Evolutionary conservation across 2,113 vertebrate genomes (phyloP).

Genomic region (Dicerorhinus sumatrensis): DNA sequence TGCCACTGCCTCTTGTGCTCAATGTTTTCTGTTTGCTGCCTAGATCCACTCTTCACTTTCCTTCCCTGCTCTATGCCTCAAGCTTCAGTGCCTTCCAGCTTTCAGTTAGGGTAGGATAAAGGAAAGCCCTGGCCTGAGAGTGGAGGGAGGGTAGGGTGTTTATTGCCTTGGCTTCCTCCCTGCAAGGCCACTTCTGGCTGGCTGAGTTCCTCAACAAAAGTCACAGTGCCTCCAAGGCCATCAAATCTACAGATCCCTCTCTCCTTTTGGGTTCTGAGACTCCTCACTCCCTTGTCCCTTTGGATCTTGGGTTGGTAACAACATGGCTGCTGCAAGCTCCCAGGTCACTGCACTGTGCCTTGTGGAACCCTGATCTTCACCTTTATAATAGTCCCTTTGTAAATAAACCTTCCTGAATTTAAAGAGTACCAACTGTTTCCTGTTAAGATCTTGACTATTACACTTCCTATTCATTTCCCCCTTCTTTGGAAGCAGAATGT

Average conservation of each 20-base stretch:
- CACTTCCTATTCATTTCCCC: not conserved
- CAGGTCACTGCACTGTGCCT: not conserved
- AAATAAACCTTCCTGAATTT: not conserved
- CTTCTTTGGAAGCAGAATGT: slow-evolving; percentile 33
- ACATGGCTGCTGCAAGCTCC: not conserved
- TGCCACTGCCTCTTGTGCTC: not conserved
- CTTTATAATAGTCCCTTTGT: not conserved
- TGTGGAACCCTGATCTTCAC: not conserved
- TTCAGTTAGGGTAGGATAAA: not conserved
- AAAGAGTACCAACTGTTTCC: not conserved
- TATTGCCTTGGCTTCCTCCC: not conserved
- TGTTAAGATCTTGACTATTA: not conserved
- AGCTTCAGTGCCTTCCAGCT: not conserved
- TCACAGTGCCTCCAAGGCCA: not conserved
- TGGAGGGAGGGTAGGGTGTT: not conserved
- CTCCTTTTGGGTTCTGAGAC: not conserved
- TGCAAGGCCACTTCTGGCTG: not conserved
- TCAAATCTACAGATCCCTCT: not conserved
- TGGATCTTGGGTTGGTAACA: not conserved
- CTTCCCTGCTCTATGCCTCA: not conserved
- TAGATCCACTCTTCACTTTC: not conserved
- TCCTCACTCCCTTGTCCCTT: not conserved
- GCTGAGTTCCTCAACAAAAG: not conserved
- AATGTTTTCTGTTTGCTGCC: not conserved
- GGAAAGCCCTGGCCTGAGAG: not conserved